Evolutionary conservation across 1,140 invertebrate genomes (phyloP), one percentile per base, ranked within the genome.

Genomic region (Cyrtorhinus lividipennis): DNA sequence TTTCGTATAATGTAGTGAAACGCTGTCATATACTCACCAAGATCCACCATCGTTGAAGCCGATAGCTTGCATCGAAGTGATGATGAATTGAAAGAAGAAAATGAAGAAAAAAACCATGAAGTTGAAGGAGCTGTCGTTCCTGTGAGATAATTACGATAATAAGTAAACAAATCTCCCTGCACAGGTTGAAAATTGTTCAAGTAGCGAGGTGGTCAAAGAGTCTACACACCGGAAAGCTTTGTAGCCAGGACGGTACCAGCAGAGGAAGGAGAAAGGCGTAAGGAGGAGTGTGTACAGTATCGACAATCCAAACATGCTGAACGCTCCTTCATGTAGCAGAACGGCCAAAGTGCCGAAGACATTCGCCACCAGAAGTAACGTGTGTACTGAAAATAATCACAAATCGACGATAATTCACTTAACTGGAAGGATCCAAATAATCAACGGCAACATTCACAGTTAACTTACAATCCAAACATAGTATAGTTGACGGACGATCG

Each of bases 21-120:
- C n/a, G n/a, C n/a, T n/a, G n/a, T n/a, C n/a, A n/a, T n/a, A n/a
- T n/a, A n/a, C n/a, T n/a, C n/a, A 93, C 89, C 88, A 88, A 66
- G 86, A 85, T 56, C 88, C 89, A 56, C 83, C 81, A 59, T 80
- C 80, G 59, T 78, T 79, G 67, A 94, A 83, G 65, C 94, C 95
- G 70, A 98, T 82, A 20, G 87, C 80, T 77, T 95, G 91, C 46
- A 98, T 81, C 56, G 90, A 72, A 46, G 88, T 88, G 59, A 96
- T 85, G 58, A 95, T 79, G 69, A 94, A 87, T 86, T 99, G 96
- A 77, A 96, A 93, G 78, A 97, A 95, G 76, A 98, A 98, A 66
- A 99, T 87, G 72, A 99, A 96, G 81, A 99, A 99, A 79, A 98
- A 99, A 24, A 98, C 89, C 91, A 99, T 98, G 74, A 99, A 99